phyloP scores from a whole-genome alignment of 2,113 vertebrate species.

The Pithys albifrons region DNA sequence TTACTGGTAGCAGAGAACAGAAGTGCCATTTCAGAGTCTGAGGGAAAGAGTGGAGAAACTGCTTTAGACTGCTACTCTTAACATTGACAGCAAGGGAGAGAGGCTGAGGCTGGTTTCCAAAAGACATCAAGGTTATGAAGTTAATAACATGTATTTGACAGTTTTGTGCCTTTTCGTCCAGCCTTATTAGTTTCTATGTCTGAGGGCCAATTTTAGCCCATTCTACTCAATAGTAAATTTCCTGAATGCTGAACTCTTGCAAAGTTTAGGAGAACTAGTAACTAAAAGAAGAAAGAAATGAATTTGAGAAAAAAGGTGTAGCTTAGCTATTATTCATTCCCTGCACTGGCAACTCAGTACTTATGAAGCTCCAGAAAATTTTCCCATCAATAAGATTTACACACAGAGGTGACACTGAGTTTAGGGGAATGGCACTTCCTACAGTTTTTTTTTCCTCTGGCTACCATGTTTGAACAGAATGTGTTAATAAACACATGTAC shows the following conservation, averaged over 20 bases:
- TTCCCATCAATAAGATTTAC: background rate
- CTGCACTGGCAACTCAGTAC: background rate
- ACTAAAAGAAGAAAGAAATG: background rate
- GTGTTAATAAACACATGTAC: background rate
- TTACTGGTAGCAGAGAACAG: background rate
- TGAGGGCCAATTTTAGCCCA: background rate
- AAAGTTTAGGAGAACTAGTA: fast-evolving
- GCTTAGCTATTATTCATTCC: background rate
- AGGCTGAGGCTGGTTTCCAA: background rate
- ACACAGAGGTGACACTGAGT: background rate
- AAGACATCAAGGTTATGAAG: background rate
- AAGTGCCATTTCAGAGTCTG: fast-evolving
- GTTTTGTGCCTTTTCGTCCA: background rate
- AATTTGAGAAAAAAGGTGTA: background rate
- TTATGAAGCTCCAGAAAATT: background rate
- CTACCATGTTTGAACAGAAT: background rate
- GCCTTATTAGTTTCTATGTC: background rate
- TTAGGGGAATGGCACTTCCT: background rate
- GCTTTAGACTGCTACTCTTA: background rate
- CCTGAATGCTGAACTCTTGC: background rate
- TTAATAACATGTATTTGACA: background rate
- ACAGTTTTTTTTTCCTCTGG: background rate
- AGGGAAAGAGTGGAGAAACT: background rate
- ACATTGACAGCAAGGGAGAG: background rate
- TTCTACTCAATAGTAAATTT: background rate